Evolutionary conservation across 2,888 invertebrate genomes (phyloP).

Genomic region (Leuctra nigra): DNA sequence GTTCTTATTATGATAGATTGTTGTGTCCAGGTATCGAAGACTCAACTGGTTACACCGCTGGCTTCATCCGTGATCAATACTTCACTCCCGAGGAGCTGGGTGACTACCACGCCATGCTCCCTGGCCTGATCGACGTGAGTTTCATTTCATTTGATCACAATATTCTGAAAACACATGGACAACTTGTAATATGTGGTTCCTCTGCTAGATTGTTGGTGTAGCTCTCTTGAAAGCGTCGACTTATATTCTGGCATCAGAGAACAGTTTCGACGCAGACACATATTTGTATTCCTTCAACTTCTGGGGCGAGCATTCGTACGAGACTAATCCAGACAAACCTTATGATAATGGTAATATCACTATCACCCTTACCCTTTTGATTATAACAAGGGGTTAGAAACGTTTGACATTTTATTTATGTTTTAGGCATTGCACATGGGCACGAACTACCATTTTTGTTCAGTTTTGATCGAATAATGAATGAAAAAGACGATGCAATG

Average conservation of each 20-base stretch:
- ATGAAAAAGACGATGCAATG: constrained; percentile 37
- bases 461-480: constrained; percentile 38
- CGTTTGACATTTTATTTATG: too few relatives aligned
- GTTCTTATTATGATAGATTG: too few relatives aligned
- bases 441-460: constrained; percentile 55
- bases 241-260: constrained; percentile 34
- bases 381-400: too few relatives aligned
- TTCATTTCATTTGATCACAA: neutral
- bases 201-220: constrained; percentile 42
- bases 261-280: constrained; percentile 35
- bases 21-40: constrained; percentile 39
- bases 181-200: too few relatives aligned
- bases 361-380: too few relatives aligned
- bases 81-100: constrained; percentile 39
- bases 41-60: constrained; percentile 40
- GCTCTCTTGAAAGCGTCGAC: constrained; percentile 44
- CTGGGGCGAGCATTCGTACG: constrained; percentile 35
- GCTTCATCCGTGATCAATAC: constrained; percentile 40
- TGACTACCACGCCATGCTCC: constrained; percentile 41
- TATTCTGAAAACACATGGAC: too few relatives aligned
- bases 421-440: constrained; percentile 48
- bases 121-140: constrained; percentile 45
- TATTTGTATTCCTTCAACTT: constrained; percentile 48
- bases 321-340: neutral
- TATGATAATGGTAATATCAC: neutral